Evolutionary conservation across 1,140 invertebrate genomes (phyloP).

Genomic region (Meteorus sp.): DNA sequence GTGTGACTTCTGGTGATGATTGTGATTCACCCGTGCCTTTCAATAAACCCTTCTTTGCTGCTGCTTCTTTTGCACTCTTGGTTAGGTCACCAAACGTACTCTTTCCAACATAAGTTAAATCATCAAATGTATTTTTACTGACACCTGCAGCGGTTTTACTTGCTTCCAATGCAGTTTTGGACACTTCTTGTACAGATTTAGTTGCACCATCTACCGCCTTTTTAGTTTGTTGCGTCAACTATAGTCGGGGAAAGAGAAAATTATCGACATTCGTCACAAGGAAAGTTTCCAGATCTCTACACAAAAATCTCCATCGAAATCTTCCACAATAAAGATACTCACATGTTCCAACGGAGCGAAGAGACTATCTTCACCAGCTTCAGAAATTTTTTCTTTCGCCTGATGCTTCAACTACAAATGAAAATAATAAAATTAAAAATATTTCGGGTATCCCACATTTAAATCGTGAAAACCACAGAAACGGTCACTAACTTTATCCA

Average conservation of each 20-base stretch:
- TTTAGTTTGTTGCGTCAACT: constrained; percentile 85
- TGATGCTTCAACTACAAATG: constrained; percentile 62
- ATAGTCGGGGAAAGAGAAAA: background rate
- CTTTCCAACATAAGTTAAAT: constrained; percentile 84
- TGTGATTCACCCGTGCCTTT: constrained; percentile 60
- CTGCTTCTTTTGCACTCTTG: constrained; percentile 86
- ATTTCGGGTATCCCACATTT: too few species aligned
- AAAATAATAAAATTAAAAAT: too few species aligned
- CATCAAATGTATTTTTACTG: constrained; percentile 85
- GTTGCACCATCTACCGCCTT: constrained; percentile 85
- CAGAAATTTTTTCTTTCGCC: constrained; percentile 70
- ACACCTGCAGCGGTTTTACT: constrained; percentile 85
- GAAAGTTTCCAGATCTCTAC: too few species aligned
- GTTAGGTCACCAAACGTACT: constrained; percentile 86
- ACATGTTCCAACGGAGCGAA: constrained; percentile 78
- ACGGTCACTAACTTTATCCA: constrained; percentile 73
- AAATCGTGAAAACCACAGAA: too few species aligned
- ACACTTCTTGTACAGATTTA: constrained; percentile 77
- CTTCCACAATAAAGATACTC: constrained; percentile 31
- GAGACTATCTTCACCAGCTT: constrained; percentile 69
- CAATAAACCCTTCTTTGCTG: constrained; percentile 80
- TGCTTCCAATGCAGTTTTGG: constrained; percentile 82
- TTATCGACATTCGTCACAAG: background rate
- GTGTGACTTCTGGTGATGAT: background rate
- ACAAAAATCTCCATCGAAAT: too few species aligned